phyloP scores from a whole-genome alignment of 2,797 vertebrate genomes.

The Micrastur ruficollis region DNA sequence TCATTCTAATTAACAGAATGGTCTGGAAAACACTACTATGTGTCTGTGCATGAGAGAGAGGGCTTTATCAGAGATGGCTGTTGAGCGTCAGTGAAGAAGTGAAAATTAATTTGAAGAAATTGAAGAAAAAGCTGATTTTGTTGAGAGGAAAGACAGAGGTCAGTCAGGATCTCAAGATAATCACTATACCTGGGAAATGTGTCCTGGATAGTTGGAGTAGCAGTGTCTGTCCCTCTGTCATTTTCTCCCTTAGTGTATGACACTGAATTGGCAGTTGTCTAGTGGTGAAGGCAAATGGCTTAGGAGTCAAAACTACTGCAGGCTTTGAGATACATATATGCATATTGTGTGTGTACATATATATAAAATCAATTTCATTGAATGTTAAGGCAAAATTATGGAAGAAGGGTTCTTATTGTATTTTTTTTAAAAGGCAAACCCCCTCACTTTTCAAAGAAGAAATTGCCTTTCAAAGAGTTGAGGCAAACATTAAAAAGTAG shows the following conservation, averaged over 20 bases:
- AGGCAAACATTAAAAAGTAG: background rate
- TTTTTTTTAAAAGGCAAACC: background rate
- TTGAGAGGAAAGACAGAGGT: background rate
- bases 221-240: background rate
- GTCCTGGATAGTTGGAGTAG: background rate
- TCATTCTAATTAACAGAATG: background rate
- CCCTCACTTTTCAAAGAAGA: background rate
- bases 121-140: background rate
- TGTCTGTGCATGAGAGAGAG: background rate
- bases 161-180: background rate
- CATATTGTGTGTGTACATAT: fast-evolving
- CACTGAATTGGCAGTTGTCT: background rate
- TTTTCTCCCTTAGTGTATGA: background rate
- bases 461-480: background rate
- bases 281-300: background rate
- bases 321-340: background rate
- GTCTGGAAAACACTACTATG: background rate
- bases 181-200: background rate
- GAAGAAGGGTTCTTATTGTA: background rate
- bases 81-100: background rate
- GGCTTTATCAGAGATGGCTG: background rate
- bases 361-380: background rate
- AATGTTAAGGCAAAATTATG: background rate
- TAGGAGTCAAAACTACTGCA: background rate
- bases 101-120: background rate